Evolutionary conservation across 2,113 vertebrate species (phyloP), one percentile per base, ranked within the genome.

Genomic region (Chamaea fasciata): DNA sequence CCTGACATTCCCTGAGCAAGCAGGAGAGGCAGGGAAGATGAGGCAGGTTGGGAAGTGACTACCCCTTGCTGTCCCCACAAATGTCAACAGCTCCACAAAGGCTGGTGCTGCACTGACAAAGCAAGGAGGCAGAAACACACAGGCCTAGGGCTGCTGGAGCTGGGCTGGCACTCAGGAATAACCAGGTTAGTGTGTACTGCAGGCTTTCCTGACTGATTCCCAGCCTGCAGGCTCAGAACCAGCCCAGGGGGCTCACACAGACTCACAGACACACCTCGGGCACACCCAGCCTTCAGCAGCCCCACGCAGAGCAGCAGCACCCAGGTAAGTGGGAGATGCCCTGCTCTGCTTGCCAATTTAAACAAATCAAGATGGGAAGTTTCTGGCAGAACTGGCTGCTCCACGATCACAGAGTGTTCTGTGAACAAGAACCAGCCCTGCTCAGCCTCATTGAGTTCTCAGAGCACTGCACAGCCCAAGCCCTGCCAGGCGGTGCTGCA

Each of bases 401-500:
- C 75, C 35, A 15, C 0, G 15, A 47, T 2, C 35, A 50, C 65
- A 73, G 33, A 28, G 10, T 2, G 5, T 5, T 57, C 77, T 59
- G 37, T 52, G 63, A 62, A n/a, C 7, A 35, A 63, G 55, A 24
- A 46, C 13, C 82, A 94, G 27, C 59, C 53, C 64, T 57, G 76
- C 59, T 77, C 27, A 30, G 53, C 62, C 64, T 22, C 24, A 4
- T 9, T 26, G 37, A 27, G 60, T 7, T n/a, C 33, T 8, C 49
- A 19, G 10, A 75, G 31, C 69, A 3, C 77, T 11, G 64, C 44
- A 30, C 77, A 81, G 9, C 23, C 35, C 74, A 39, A 0, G 0
- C 11, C 63, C 62, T 46, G 23, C 86, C 65, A 27, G 77, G 84
- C 46, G 0, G 89, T 93, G 92, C 96, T 96, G 80, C 44, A 96